A percentile compares a stretch with the other conserved stretches of the same genome.
Conservation (phyloP, 2,888 invertebrate genomes). For the Cinara cedri region DNA sequence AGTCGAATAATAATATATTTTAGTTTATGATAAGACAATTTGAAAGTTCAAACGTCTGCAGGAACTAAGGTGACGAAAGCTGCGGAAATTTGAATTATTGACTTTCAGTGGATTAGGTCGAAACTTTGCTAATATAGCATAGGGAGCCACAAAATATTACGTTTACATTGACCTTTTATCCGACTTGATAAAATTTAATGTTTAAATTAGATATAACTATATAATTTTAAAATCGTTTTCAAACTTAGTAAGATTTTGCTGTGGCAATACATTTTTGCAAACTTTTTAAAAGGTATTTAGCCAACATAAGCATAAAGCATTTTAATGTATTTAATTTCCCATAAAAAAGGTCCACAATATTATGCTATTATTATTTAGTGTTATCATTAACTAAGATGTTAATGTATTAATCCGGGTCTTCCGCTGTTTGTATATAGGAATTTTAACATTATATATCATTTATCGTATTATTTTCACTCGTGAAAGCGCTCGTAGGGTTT, state of each 20-base stretch:
- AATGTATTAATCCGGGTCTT: neutral
- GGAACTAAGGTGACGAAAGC: neutral
- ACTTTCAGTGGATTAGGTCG: conserved; percentile 13
- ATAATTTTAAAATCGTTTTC: conserved; percentile 36
- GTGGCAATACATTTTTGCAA: conserved; percentile 4
- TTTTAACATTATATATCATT: neutral
- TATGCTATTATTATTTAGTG: neutral
- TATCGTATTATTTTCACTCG: conserved; percentile 9
- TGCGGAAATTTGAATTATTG: conserved; percentile 34
- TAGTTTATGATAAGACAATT: conserved; percentile 18
- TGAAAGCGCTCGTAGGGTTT: neutral
- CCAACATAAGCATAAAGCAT: neutral
- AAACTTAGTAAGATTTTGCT: too few species aligned
- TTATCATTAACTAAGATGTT: too few species aligned
- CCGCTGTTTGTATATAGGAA: neutral
- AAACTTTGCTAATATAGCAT: conserved; percentile 31
- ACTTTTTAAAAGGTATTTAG: neutral
- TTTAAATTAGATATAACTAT: conserved; percentile 29
- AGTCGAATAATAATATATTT: conserved; percentile 35
- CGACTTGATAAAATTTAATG: conserved; percentile 21
- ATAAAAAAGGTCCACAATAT: neutral
- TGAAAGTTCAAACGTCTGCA: conserved; percentile 25
- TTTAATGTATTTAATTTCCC: neutral
- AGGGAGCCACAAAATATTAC: conserved; percentile 26
- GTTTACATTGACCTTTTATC: conserved; percentile 15